A percentile compares a stretch with the other conserved stretches of the same genome.
Conservation (phyloP, 92 coral and sea anemone genomes). For the Chrysogorgia sp. region DNA sequence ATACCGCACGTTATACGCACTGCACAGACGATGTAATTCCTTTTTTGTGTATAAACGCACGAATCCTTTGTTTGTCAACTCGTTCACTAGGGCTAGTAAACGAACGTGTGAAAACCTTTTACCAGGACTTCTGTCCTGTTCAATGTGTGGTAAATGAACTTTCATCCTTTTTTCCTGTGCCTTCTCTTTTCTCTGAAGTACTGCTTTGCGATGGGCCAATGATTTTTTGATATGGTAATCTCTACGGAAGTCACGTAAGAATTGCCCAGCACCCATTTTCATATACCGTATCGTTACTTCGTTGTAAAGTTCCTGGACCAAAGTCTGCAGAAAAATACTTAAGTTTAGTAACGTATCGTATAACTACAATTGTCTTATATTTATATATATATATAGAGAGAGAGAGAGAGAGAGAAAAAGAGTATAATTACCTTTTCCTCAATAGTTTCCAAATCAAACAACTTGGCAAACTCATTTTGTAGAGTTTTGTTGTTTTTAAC, state of each 20-base stretch:
- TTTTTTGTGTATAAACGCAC: background rate
- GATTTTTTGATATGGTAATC: background rate
- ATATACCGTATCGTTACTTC: background rate
- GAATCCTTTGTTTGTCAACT: background rate
- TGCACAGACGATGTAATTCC: constrained; percentile 37
- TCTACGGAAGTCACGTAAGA: constrained; percentile 8
- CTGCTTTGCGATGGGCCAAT: background rate
- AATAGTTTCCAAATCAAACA: background rate
- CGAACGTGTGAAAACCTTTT: constrained; percentile 1
- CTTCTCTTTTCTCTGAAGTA: background rate
- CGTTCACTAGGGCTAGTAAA: background rate
- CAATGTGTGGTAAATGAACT: constrained; percentile 6
- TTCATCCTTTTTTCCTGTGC: constrained; percentile 10
- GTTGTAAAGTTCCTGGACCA: background rate
- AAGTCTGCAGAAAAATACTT: too few relatives aligned
- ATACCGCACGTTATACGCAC: constrained; percentile 23
- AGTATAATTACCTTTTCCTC: background rate
- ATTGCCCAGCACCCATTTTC: constrained; percentile 24
- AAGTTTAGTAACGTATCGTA: too few relatives aligned
- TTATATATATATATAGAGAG: too few relatives aligned
- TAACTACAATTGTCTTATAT: too few relatives aligned
- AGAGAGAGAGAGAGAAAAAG: too few relatives aligned
- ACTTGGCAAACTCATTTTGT: background rate
- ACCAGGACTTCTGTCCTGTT: background rate
- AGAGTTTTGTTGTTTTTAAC: background rate